Percentiles rank a stretch among this genome's conserved stretches.
These are phyloP conservation scores for Oreochromis aureus DNA, from an alignment of 2,113 vertebrate genomes.

Conservation along the genomic window DNA sequence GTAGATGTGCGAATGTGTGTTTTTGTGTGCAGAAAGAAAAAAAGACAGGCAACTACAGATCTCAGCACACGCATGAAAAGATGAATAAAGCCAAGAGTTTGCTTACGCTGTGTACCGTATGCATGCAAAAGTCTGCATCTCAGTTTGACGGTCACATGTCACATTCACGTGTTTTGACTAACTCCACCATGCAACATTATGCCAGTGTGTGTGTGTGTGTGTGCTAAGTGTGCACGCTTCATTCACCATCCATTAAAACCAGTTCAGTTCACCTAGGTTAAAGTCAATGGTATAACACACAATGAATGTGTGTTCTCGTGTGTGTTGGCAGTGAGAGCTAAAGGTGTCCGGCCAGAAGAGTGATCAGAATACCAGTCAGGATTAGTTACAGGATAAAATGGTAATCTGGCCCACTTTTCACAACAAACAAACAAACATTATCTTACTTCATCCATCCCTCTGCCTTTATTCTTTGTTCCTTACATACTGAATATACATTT, in stretches of 20 bases:
- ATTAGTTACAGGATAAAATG: conserved; percentile 42
- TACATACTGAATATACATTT: not conserved
- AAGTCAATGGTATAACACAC: not conserved
- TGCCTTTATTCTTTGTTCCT: not conserved
- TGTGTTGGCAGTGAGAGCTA: not conserved
- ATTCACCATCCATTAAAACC: not conserved
- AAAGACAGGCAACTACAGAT: not conserved
- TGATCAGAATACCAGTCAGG: conserved; percentile 60
- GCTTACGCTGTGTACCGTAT: not conserved
- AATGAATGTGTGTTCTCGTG: not conserved
- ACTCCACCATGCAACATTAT: not conserved
- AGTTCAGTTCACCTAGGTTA: not conserved
- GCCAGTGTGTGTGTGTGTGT: not conserved
- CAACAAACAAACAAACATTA: conserved; percentile 19
- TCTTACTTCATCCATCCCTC: not conserved
- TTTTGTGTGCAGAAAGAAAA: not conserved
- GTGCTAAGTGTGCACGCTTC: not conserved
- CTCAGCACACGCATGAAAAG: not conserved
- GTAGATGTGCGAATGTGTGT: not conserved
- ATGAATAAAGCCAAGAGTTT: not conserved
- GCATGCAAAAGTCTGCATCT: not conserved
- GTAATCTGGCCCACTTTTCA: conserved; percentile 26
- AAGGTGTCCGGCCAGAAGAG: conserved; percentile 20
- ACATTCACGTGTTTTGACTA: not conserved
- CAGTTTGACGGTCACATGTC: not conserved